Evolutionary conservation across 2,113 vertebrate species (phyloP), one percentile per base, ranked within the genome.

Genomic region (Rhabdornis inornatus): DNA sequence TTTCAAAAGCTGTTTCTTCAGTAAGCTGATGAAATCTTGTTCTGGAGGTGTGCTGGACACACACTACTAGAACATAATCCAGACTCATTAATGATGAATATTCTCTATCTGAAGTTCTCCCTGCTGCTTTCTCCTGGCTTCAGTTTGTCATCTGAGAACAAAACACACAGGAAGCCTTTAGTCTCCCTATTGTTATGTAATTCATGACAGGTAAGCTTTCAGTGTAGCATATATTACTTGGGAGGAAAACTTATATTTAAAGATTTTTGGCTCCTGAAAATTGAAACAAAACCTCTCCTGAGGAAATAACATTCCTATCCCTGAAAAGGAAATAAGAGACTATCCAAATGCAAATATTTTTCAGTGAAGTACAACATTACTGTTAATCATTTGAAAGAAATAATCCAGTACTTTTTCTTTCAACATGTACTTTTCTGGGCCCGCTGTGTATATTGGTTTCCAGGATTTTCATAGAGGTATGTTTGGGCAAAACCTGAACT

Each of bases 401-500:
- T 85, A 76, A 60, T 80, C 14, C 28, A 44, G 14, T 64, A 35
- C 25, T 56, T 87, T 47, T 35, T 76, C 6, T 56, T 86, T 72
- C 72, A 55, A 15, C 4, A 3, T 28, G n/a, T 47, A 6, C 31
- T 65, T 95, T 90, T 83, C 61, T 63, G 65, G 44, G 18, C 3
- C 0, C 1, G 0, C 20, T 60, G 7, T 53, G 9, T 25, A 4
- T 44, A 25, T 39, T 1, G 0, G 7, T 76, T 49, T 72, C 40
- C 60, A 37, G 24, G 45, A 13, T 69, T 90, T 89, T 71, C 37
- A 50, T 2, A 68, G 59, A 68, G 4, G 12, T 55, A 55, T 11
- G 3, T 21, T 11, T 27, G 10, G 8, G 3, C 31, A 80, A 92
- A 94, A 60, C 10, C 16, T 79, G 42, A 10, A 20, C 40, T 40